phyloP scores from a whole-genome alignment of 2,113 vertebrate genomes.

The Puma concolor region DNA sequence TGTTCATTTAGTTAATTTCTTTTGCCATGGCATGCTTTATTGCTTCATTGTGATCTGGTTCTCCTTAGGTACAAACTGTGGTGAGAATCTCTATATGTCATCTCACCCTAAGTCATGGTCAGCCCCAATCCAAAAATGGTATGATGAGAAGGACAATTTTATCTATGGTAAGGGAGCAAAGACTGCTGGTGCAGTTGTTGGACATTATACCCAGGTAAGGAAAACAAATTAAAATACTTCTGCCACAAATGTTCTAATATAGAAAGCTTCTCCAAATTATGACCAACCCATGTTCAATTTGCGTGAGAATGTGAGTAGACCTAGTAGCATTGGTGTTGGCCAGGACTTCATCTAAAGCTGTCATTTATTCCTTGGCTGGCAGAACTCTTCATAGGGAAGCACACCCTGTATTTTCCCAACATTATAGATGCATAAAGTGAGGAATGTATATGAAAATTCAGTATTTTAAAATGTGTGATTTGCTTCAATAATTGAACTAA shows the following conservation, averaged over 20 bases:
- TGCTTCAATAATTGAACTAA: background rate
- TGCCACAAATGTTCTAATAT: background rate
- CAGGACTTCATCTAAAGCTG: background rate
- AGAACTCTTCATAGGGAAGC: background rate
- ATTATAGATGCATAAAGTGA: background rate
- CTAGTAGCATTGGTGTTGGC: background rate
- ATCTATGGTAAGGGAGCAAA: background rate
- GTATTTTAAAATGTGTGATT: background rate
- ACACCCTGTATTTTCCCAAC: background rate
- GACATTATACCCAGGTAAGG: constrained; percentile 66
- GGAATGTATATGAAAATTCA: background rate
- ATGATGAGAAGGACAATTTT: background rate
- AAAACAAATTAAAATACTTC: background rate
- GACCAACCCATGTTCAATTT: background rate
- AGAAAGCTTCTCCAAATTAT: background rate
- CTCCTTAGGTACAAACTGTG: constrained; percentile 14
- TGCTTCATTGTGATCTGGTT: background rate
- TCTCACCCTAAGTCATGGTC: rapidly evolving
- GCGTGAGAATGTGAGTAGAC: background rate
- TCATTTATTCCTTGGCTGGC: background rate
- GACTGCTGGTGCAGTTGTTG: rapidly evolving
- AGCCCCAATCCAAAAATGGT: background rate
- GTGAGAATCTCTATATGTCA: constrained; percentile 63
- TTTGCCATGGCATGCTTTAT: background rate
- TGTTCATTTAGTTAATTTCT: background rate